Base-by-base conservation (phyloP, 2,113 vertebrate species). In the Melanerpes aurifrons region DNA sequence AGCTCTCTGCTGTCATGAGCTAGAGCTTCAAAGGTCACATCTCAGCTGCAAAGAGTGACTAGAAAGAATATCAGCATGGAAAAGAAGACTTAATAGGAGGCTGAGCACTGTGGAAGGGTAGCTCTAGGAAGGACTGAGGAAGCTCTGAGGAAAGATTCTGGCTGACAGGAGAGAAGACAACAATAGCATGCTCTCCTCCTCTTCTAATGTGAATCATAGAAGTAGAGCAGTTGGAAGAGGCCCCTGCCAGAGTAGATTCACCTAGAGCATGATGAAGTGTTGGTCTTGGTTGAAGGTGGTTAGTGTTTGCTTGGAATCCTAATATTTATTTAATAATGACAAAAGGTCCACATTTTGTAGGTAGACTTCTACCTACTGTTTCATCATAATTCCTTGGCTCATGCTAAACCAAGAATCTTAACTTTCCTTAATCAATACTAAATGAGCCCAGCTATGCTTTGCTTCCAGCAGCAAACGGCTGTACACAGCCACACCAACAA, bases 11-110 rank as follows among this genome's bases (percentile, higher is more conserved):
- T 80, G 1, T 40, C 3, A 1, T 37, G 35, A 79, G 28, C 54
- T 71, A 63, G 50, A 86, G 40, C 35, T 90, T 86, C 70, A 92
- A 82, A 91, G 70, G 67, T 90, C 83, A 63, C n/a, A 92, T n/a
- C 25, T 68, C 18, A 91, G 40, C 37, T 87, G 31, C 53, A 80
- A 85, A 80, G 56, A 73, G 28, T 58, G n/a, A 86, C 62, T 68
- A 68, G 68, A 86, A 87, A 59, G 43, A 77, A 72, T 47, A 82
- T 56, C 63, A 89, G 8, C 18, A 64, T 22, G 14, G 62, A 35
- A 87, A 79, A 78, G 25, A 62, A 63, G 11, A 8, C 8, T 82
- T 13, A 31, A 5, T 58, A 22, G 62, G 12, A 86, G 17, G 25
- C 59, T 20, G 12, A 73, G 24, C 14, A 76, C 19, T 15, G 82